phyloP scores from a whole-genome alignment of 2,888 invertebrate genomes.

The Elegia similella region DNA sequence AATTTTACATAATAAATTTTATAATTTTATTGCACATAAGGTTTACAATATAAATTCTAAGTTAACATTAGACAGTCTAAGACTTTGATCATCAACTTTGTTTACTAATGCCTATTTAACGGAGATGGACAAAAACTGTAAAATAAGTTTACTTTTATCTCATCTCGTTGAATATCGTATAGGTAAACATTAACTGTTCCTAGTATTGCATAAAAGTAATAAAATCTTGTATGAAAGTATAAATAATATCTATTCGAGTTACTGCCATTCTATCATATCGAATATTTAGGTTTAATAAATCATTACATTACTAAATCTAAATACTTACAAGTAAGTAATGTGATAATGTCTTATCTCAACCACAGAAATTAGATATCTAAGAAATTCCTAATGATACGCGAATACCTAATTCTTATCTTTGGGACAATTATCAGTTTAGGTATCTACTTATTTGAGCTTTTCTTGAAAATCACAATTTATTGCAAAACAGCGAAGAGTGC shows the following conservation, averaged over 20 bases:
- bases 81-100: too few relatives aligned
- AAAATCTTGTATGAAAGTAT: background rate
- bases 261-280: background rate
- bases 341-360: slow-evolving; percentile 19
- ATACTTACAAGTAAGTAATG: background rate
- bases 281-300: background rate
- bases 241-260: background rate
- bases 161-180: background rate
- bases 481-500: background rate
- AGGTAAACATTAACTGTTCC: background rate
- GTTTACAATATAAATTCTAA: too few relatives aligned
- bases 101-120: too few relatives aligned
- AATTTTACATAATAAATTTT: slow-evolving; percentile 28
- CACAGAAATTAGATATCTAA: slow-evolving; percentile 17
- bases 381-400: slow-evolving; percentile 29
- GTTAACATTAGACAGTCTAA: too few relatives aligned
- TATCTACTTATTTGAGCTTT: slow-evolving; percentile 44
- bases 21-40: slow-evolving; percentile 34
- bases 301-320: slow-evolving; percentile 8
- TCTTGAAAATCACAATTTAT: slow-evolving; percentile 20
- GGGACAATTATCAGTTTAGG: slow-evolving; percentile 43
- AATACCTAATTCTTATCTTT: slow-evolving; percentile 54
- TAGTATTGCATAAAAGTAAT: background rate
- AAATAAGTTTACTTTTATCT: background rate
- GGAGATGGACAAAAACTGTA: background rate